A percentile compares a stretch with the other conserved stretches of the same genome.
Conservation (phyloP, 1,140 invertebrate genomes). For the Achroia grisella region DNA sequence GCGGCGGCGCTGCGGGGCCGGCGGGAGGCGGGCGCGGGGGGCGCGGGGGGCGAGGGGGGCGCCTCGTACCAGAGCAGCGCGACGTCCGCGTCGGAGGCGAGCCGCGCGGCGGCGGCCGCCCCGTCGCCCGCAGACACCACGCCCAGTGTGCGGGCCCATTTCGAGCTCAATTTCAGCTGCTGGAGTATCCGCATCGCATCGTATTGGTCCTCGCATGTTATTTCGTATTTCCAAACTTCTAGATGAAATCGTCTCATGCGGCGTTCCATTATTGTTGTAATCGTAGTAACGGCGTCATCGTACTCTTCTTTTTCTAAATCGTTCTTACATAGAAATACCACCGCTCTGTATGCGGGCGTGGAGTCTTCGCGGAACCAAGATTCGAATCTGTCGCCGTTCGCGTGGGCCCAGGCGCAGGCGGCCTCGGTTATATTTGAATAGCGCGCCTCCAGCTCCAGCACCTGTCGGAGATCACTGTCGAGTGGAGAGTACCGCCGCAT, state of each 20-base stretch:
- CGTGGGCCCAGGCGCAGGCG: constrained; percentile 1
- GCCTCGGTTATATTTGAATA: background rate
- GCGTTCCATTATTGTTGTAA: background rate
- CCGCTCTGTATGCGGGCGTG: background rate
- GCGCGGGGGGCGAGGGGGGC: too few relatives aligned
- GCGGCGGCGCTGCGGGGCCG: background rate
- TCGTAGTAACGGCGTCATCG: background rate
- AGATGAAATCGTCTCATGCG: background rate
- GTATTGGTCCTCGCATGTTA: too few relatives aligned
- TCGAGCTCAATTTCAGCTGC: background rate
- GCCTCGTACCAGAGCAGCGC: background rate
- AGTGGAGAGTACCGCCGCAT: background rate
- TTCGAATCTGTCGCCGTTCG: background rate
- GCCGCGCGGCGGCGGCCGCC: background rate
- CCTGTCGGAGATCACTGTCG: background rate
- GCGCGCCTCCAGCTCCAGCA: background rate
- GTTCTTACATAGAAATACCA: background rate
- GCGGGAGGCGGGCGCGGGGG: background rate
- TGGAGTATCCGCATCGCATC: background rate
- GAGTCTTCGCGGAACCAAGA: background rate
- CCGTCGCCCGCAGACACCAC: background rate
- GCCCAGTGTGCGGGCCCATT: background rate
- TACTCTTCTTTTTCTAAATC: constrained; percentile 1
- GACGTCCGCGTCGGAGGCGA: background rate
- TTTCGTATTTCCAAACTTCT: too few relatives aligned